Conservation (phyloP, 2,888 invertebrate genomes). For the Azorinus chamasolen region DNA sequence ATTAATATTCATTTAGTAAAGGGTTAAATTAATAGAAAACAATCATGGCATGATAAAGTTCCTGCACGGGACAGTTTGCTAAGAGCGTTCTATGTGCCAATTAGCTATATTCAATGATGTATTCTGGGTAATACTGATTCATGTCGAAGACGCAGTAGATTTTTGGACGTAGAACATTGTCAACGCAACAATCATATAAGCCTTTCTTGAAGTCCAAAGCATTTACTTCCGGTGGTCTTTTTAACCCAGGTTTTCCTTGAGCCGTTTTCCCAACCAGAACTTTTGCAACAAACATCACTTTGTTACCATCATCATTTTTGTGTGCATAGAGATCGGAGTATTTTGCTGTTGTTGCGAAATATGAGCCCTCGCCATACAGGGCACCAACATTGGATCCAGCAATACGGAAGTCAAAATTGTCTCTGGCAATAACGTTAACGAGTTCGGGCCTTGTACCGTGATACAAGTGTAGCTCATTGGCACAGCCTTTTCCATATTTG, state of each 20-base stretch:
- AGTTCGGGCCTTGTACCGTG: constrained; percentile 66
- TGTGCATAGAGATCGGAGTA: constrained; percentile 59
- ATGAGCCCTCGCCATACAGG: constrained; percentile 63
- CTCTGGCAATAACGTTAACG: constrained; percentile 61
- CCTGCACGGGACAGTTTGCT: no score
- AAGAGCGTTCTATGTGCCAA: neutral
- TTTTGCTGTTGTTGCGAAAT: constrained; percentile 60
- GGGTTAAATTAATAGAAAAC: no score
- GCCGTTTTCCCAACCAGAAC: constrained; percentile 48
- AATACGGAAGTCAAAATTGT: constrained; percentile 73
- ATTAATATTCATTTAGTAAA: no score
- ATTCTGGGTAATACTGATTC: constrained; percentile 79
- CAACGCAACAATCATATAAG: constrained; percentile 73
- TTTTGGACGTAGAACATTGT: constrained; percentile 66
- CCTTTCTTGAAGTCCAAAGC: constrained; percentile 47
- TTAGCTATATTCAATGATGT: constrained; percentile 60
- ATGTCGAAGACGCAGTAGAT: constrained; percentile 77
- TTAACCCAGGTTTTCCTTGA: constrained; percentile 87
- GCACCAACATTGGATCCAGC: constrained; percentile 66
- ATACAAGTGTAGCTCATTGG: constrained; percentile 65
- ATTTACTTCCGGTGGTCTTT: constrained; percentile 56
- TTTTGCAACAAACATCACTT: constrained; percentile 65
- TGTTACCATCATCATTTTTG: constrained; percentile 32
- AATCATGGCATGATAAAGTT: no score
- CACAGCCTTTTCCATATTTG: constrained; percentile 58